phyloP scores from a whole-genome alignment of 2,113 vertebrate species.

The Cyanoderma ruficeps region DNA sequence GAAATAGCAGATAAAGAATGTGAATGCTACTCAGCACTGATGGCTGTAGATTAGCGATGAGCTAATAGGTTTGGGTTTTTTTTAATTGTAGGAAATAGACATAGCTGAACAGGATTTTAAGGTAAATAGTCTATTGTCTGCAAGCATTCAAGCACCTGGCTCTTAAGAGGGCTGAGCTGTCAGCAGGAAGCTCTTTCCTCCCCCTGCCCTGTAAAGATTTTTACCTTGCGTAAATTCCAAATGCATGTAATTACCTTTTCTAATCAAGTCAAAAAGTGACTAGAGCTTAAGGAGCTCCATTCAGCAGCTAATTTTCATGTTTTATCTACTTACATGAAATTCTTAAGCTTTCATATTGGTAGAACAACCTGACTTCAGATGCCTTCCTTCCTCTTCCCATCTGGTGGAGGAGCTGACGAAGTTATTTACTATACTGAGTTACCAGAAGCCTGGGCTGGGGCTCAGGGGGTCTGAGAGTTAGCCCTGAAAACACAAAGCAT shows the following conservation, averaged over 20 bases:
- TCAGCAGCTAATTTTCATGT: not conserved
- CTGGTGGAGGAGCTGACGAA: not conserved
- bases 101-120: not conserved
- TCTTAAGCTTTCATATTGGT: not conserved
- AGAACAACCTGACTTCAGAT: not conserved
- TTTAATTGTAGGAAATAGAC: not conserved
- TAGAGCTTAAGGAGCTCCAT: not conserved
- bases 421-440: not conserved
- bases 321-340: not conserved
- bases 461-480: not conserved
- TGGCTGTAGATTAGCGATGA: not conserved
- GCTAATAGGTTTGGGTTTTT: not conserved
- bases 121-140: not conserved
- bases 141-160: not conserved
- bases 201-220: not conserved
- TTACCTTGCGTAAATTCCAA: not conserved
- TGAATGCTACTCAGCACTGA: not conserved
- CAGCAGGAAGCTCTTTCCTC: constrained; percentile 17
- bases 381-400: not conserved
- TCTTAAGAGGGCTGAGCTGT: not conserved
- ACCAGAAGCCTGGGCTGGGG: not conserved
- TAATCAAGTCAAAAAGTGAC: constrained; percentile 21
- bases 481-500: not conserved
- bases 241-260: not conserved
- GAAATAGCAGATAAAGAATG: not conserved